Evolutionary conservation across 2,888 invertebrate genomes (phyloP).

Genomic region (Eurytoma californica): DNA sequence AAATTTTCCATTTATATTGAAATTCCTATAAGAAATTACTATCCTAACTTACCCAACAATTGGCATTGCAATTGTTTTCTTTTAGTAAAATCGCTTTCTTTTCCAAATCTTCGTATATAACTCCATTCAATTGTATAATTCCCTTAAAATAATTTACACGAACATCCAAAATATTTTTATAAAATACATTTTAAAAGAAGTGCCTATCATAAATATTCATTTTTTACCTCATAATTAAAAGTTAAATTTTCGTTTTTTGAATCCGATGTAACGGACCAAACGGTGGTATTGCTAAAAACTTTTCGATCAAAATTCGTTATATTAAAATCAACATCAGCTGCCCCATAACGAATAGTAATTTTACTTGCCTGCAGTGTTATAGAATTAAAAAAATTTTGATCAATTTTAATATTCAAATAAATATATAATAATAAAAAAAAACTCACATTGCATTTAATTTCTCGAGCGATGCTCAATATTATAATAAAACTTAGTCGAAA

Average conservation of each 20-base stretch:
- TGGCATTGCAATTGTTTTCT: constrained; percentile 10
- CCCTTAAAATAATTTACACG: constrained; percentile 19
- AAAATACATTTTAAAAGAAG: background rate
- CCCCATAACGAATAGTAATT: constrained; percentile 1
- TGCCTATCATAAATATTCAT: background rate
- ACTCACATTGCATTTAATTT: background rate
- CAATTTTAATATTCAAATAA: background rate
- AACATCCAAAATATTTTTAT: background rate
- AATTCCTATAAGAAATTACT: background rate
- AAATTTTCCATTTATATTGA: background rate
- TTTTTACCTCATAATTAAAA: constrained; percentile 22
- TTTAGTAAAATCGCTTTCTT: constrained; percentile 28
- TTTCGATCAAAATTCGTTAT: background rate
- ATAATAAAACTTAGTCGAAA: background rate
- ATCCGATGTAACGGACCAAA: constrained; percentile 22
- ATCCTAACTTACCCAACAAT: constrained; percentile 18
- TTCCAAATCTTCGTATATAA: constrained; percentile 3
- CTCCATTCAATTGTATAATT: constrained; percentile 1
- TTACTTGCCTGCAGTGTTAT: background rate
- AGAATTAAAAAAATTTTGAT: too few relatives aligned
- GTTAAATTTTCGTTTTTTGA: background rate
- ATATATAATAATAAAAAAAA: background rate
- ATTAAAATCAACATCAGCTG: constrained; percentile 1
- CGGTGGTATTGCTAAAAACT: constrained; percentile 7
- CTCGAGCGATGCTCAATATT: background rate